These are phyloP conservation scores for Trachemys scripta DNA, from an alignment of 2,113 vertebrate genomes.

Conservation along the genomic window DNA sequence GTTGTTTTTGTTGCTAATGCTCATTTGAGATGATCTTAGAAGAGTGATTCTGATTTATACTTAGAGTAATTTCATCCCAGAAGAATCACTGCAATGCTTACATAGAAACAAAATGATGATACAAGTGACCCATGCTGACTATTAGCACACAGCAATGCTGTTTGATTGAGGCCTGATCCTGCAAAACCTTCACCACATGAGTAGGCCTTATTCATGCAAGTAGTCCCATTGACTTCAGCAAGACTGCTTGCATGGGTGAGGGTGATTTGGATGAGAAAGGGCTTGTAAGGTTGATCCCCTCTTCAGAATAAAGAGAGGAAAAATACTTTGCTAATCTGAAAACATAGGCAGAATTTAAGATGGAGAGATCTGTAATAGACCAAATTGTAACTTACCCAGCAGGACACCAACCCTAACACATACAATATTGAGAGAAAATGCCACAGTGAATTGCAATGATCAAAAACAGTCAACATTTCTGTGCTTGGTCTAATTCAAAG, in stretches of 20 bases:
- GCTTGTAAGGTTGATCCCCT: neutral
- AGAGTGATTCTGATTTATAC: neutral
- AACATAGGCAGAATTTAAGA: neutral
- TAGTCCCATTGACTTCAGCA: neutral
- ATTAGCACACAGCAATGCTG: fast-evolving
- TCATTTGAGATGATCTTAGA: neutral
- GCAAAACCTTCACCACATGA: neutral
- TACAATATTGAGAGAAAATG: neutral
- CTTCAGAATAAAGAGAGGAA: neutral
- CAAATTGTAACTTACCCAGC: neutral
- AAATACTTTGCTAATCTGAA: neutral
- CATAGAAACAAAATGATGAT: neutral
- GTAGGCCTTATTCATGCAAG: neutral
- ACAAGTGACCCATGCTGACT: fast-evolving
- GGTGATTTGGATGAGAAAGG: neutral
- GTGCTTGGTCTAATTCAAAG: neutral
- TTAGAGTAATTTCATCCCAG: neutral
- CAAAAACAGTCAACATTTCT: neutral
- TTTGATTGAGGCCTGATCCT: neutral
- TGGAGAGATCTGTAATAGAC: neutral
- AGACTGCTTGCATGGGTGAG: neutral
- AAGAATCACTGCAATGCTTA: neutral
- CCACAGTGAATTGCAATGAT: neutral
- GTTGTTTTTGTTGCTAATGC: neutral
- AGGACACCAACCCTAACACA: neutral